These are phyloP conservation scores for Chlorospingus semifuscus DNA, from an alignment of 2,797 vertebrate genomes.

Conservation along the genomic window DNA sequence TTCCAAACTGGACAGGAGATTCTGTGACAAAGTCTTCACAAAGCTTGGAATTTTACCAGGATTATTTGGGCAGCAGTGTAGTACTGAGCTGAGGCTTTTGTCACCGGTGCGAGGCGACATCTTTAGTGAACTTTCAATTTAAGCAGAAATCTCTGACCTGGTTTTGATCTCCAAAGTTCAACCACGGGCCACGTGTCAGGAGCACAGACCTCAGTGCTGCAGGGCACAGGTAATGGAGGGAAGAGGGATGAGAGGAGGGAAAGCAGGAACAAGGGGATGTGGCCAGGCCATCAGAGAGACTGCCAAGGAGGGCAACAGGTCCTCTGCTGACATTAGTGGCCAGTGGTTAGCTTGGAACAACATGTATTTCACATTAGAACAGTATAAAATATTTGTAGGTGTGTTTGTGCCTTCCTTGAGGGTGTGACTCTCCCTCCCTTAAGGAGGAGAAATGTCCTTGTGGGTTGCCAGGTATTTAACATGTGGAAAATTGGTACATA, in stretches of 20 bases:
- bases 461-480: slow-evolving; percentile 26
- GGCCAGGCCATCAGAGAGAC: neutral
- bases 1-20: neutral
- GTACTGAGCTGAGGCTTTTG: neutral
- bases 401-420: neutral
- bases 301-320: neutral
- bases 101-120: neutral
- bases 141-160: neutral
- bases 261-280: neutral
- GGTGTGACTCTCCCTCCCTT: neutral
- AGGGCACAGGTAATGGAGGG: neutral
- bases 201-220: neutral
- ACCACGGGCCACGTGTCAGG: rapidly evolving
- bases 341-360: neutral
- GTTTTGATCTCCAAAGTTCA: neutral
- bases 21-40: neutral
- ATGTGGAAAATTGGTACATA: neutral
- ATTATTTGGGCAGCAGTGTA: rapidly evolving
- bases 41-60: neutral
- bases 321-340: neutral
- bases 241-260: neutral
- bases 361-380: slow-evolving; percentile 43
- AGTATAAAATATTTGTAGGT: neutral
- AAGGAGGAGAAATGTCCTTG: neutral
- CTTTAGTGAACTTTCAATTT: neutral